phyloP scores from a whole-genome alignment of 2,797 vertebrate species.

The Gymnodraco acuticeps region DNA sequence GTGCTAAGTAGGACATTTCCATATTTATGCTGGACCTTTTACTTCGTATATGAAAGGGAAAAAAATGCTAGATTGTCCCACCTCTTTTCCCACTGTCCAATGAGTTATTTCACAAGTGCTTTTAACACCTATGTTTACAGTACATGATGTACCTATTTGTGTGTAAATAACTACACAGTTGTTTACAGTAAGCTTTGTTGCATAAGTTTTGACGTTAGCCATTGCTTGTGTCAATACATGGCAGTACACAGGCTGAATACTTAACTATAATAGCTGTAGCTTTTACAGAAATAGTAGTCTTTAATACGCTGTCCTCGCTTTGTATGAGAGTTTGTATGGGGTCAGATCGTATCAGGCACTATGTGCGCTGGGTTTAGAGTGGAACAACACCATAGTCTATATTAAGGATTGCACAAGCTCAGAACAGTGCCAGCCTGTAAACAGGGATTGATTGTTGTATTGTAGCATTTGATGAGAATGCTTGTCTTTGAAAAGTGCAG shows the following conservation, averaged over 20 bases:
- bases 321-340: constrained; percentile 40
- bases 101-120: constrained; percentile 10
- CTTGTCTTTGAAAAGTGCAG: constrained; percentile 39
- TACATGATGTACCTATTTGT: constrained; percentile 39
- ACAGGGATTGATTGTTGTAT: constrained; percentile 64
- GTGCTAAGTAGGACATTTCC: background rate
- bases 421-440: constrained; percentile 58
- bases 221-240: constrained; percentile 55
- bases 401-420: constrained; percentile 40
- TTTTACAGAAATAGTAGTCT: constrained; percentile 13
- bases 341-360: constrained; percentile 62
- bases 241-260: constrained; percentile 9
- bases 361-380: constrained; percentile 37
- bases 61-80: background rate
- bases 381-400: constrained; percentile 49
- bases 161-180: constrained; percentile 28
- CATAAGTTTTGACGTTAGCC: constrained; percentile 41
- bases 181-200: constrained; percentile 69
- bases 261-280: background rate
- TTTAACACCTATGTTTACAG: constrained; percentile 41
- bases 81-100: background rate
- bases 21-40: background rate
- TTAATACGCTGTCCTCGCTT: constrained; percentile 13
- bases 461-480: constrained; percentile 55
- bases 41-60: background rate